Conservation (phyloP, 2,113 vertebrate species). For the Lophochroa leadbeateri region DNA sequence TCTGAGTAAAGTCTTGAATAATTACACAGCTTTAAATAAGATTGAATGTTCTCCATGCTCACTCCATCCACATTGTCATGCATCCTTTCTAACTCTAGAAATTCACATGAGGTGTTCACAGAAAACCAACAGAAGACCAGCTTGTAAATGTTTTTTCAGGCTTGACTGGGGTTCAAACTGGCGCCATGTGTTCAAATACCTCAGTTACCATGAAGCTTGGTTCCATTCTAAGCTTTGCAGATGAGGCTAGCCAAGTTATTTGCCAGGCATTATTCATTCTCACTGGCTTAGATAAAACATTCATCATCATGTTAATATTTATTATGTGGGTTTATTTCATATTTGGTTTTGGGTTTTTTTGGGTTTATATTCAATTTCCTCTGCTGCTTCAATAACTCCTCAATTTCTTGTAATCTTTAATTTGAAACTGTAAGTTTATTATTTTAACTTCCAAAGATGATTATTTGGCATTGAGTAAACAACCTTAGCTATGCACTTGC, state of each 20-base stretch:
- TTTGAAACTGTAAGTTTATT: slow-evolving; percentile 23
- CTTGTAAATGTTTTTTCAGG: not conserved
- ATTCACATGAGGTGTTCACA: not conserved
- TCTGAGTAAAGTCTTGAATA: not conserved
- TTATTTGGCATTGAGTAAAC: slow-evolving; percentile 3
- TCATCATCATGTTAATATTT: not conserved
- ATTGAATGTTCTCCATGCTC: not conserved
- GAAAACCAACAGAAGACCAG: not conserved
- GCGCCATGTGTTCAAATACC: not conserved
- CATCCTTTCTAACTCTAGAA: not conserved
- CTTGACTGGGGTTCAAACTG: not conserved
- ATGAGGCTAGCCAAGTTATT: not conserved
- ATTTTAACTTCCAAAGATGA: slow-evolving; percentile 17
- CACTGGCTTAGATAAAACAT: not conserved
- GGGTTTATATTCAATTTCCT: not conserved
- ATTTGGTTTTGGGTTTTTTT: fast-evolving
- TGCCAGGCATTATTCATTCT: not conserved
- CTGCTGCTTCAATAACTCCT: not conserved
- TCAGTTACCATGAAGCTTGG: not conserved
- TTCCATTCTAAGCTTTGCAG: not conserved
- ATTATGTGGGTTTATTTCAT: not conserved
- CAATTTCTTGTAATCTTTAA: not conserved
- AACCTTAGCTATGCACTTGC: slow-evolving; percentile 12
- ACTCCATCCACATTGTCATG: not conserved
- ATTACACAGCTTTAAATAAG: not conserved